phyloP scores from a whole-genome alignment of 2,888 invertebrate species.

The Zhuqinia jingwanae region DNA sequence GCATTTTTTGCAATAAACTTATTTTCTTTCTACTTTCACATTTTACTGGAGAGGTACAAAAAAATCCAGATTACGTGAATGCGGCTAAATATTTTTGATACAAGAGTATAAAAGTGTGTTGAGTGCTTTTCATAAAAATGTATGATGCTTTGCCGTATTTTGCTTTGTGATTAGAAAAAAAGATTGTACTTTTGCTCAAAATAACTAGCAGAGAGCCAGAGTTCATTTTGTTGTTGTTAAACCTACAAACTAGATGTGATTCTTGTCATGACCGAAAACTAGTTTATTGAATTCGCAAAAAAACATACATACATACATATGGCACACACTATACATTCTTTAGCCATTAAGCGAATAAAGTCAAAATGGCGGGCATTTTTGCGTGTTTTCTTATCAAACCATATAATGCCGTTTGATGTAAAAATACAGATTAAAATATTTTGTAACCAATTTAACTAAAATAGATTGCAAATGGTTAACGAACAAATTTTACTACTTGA shows the following conservation, averaged over 20 bases:
- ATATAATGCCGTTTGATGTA: too few species aligned
- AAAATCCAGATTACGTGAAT: conserved; percentile 58
- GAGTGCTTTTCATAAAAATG: background rate
- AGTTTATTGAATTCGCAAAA: conserved; percentile 21
- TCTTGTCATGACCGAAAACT: conserved; percentile 16
- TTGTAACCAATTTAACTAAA: too few species aligned
- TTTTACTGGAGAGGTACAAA: conserved; percentile 21
- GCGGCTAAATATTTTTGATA: conserved; percentile 37
- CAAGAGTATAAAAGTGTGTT: background rate
- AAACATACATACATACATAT: background rate
- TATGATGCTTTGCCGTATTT: too few species aligned
- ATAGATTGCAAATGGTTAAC: too few species aligned
- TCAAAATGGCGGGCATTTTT: conserved; percentile 13
- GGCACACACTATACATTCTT: too few species aligned
- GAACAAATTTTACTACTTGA: too few species aligned
- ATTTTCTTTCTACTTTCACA: conserved; percentile 23
- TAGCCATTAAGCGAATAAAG: background rate
- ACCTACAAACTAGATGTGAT: conserved; percentile 3
- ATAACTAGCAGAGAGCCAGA: too few species aligned
- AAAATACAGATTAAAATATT: too few species aligned
- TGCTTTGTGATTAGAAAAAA: too few species aligned
- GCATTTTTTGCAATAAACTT: conserved; percentile 58
- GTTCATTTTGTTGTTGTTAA: too few species aligned
- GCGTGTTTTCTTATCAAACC: background rate
- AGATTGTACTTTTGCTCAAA: too few species aligned